A percentile compares a stretch with the other conserved stretches of the same genome.
These are phyloP conservation scores for Melanerpes formicivorus DNA, from an alignment of 2,113 vertebrate species.

Conservation along the genomic window DNA sequence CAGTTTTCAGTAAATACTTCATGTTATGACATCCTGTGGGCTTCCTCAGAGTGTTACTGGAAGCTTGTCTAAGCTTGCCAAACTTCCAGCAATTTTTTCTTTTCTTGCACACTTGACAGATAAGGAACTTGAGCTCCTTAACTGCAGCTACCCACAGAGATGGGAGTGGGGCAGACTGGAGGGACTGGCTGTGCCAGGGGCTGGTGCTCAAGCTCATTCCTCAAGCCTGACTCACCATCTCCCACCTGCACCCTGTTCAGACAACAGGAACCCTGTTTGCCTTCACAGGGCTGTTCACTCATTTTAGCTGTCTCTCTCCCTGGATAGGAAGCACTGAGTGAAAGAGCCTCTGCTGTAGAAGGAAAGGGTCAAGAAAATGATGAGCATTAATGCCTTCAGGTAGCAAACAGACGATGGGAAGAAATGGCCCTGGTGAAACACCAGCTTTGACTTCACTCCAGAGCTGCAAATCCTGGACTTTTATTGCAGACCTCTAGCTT, in stretches of 20 bases:
- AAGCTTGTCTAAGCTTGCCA: conserved; percentile 35
- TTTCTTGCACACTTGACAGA: background rate
- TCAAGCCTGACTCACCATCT: background rate
- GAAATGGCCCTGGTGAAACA: background rate
- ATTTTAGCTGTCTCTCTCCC: background rate
- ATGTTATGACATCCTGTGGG: conserved; percentile 41
- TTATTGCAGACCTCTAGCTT: background rate
- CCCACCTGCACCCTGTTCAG: background rate
- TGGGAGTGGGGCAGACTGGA: fast-evolving
- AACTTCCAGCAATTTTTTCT: background rate
- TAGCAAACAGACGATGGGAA: background rate
- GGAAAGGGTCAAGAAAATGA: background rate
- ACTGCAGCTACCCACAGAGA: background rate
- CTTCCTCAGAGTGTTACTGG: conserved; percentile 53
- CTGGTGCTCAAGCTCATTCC: background rate
- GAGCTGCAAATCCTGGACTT: background rate
- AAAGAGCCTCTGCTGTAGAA: background rate
- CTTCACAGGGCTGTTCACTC: background rate
- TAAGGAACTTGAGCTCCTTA: background rate
- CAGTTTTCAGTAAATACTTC: conserved; percentile 50
- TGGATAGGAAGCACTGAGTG: background rate
- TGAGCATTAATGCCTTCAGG: background rate
- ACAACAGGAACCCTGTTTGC: background rate
- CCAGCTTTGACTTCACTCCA: background rate
- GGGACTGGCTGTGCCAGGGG: background rate